Evolutionary conservation across 1,140 invertebrate species (phyloP), one percentile per base, ranked within the genome.

Genomic region (Cyphomyrmex costatus): DNA sequence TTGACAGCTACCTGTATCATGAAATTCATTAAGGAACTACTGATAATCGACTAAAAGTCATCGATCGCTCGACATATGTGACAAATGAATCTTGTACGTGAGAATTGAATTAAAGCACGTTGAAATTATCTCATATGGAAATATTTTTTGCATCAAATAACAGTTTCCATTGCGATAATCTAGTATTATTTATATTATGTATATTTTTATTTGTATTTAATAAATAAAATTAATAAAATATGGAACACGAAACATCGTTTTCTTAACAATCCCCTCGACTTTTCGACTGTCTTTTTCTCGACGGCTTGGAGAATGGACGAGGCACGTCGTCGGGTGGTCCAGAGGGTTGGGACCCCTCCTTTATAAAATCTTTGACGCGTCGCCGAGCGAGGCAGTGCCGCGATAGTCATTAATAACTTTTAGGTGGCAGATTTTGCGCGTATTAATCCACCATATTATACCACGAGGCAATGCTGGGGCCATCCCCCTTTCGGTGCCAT

Each of bases 361-460:
- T 93, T 92, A 91, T 93, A 94, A 95, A 95, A 95, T 95, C 94
- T 95, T 95, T 94, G 94, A 95, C 93, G 92, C 92, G 93, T 92
- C 89, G 88, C 88, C 86, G 84, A 90, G 88, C 91, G 86, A 89
- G 85, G 83, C 71, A 90, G 80, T 84, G 87, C 80, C 91, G 86
- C 80, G 82, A 77, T 73, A 95, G 93, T 95, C 94, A 95, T 95
- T 95, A 95, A 95, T 95, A 95, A 95, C 94, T 95, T 95, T 95
- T 95, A 93, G 92, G 91, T 94, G 94, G 93, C 94, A 95, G 94
- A 95, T 95, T 95, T 94, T 85, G 94, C 94, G 93, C 92, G 94
- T 94, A 94, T 95, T 95, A 95, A 95, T 95, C 94, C 94, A 93
- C 91, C 93, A 93, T 94, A 94, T 94, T 94, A 94, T 94, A 93